A percentile compares a stretch with the other conserved stretches of the same genome.
These are phyloP conservation scores for Tetranychus truncatus DNA, from an alignment of 2,888 invertebrate species.

Conservation along the genomic window DNA sequence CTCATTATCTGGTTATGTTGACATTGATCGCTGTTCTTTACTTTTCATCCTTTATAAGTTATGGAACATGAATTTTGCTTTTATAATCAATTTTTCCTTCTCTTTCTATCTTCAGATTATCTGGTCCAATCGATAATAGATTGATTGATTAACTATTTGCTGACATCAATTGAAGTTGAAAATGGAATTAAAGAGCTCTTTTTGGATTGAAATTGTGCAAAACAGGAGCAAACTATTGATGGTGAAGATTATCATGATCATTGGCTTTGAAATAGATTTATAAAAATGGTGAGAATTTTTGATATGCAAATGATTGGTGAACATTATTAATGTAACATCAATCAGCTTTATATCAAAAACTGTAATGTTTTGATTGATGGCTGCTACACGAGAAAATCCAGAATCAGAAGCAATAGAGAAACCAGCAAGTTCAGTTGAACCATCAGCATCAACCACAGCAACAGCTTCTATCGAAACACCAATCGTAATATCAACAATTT, in stretches of 20 bases:
- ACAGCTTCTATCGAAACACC: background rate
- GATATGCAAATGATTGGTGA: background rate
- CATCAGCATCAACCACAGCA: background rate
- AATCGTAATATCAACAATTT: background rate
- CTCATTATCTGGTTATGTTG: no score
- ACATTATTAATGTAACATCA: slow-evolving; percentile 1
- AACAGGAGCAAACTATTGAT: background rate
- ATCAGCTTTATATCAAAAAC: background rate
- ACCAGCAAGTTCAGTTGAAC: background rate
- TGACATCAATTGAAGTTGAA: background rate
- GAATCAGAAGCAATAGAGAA: background rate
- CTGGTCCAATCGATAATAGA: background rate
- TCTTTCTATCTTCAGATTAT: background rate
- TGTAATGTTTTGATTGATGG: background rate
- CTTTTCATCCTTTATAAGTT: no score
- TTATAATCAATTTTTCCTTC: background rate
- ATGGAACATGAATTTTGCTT: background rate
- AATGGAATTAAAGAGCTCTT: no score
- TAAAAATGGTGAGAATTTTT: background rate
- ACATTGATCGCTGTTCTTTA: no score
- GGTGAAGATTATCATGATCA: background rate
- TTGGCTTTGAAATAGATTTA: background rate
- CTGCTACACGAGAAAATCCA: background rate
- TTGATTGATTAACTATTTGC: background rate
- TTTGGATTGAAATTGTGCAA: no score